phyloP scores from a whole-genome alignment of 2,888 invertebrate genomes.

The Aricia artaxerxes region DNA sequence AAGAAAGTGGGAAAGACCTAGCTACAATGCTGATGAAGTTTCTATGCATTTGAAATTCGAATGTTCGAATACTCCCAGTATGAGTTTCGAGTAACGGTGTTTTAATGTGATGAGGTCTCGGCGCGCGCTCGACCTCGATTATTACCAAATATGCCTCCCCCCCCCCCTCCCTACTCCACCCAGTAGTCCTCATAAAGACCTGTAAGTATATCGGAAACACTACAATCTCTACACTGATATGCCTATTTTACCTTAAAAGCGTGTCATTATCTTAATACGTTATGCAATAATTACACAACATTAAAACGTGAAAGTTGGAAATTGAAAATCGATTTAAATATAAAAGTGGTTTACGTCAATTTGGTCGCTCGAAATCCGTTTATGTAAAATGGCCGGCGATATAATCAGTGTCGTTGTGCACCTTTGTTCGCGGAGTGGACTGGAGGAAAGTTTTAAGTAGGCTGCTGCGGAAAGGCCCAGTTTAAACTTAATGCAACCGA shows the following conservation, averaged over 20 bases:
- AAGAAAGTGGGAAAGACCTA: background rate
- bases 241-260: slow-evolving; percentile 3
- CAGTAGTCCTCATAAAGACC: background rate
- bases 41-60: background rate
- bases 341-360: slow-evolving; percentile 11
- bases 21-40: background rate
- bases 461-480: background rate
- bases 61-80: background rate
- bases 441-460: background rate
- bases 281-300: slow-evolving; percentile 1
- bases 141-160: slow-evolving; percentile 1
- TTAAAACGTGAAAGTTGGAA: slow-evolving; percentile 13
- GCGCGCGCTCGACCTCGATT: slow-evolving; percentile 16
- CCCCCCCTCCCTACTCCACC: background rate
- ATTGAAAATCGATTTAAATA: slow-evolving; percentile 16
- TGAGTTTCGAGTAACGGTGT: slow-evolving; percentile 18
- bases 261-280: background rate
- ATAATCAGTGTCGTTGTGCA: slow-evolving; percentile 12
- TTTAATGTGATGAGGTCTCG: slow-evolving; percentile 15
- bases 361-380: slow-evolving; percentile 18
- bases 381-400: background rate
- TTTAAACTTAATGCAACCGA: background rate
- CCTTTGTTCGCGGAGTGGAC: background rate
- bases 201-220: background rate
- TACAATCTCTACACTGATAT: background rate